These are phyloP conservation scores for Phaethon lepturus DNA, from an alignment of 2,113 vertebrate species.

Conservation along the genomic window DNA sequence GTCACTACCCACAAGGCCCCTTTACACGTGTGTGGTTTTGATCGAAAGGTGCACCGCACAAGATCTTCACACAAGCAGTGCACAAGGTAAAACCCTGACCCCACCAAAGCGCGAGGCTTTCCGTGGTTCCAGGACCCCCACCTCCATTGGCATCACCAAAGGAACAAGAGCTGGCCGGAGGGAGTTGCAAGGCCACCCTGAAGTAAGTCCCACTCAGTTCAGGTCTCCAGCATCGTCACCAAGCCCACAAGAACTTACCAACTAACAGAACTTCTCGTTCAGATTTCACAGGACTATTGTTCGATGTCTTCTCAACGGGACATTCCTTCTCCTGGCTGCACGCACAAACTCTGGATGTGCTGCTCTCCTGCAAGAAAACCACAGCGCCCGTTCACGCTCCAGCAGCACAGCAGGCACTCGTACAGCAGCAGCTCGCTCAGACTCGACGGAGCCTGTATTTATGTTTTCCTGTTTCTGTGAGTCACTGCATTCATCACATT, in stretches of 20 bases:
- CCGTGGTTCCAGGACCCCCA: not conserved
- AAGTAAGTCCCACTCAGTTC: not conserved
- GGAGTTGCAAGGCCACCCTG: not conserved
- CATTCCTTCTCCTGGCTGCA: slow-evolving; percentile 90
- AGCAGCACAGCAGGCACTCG: not conserved
- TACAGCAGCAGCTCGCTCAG: not conserved
- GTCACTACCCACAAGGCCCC: not conserved
- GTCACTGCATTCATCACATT: not conserved
- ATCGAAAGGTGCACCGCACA: not conserved
- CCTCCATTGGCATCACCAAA: not conserved
- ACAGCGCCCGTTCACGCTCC: not conserved
- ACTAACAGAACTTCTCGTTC: slow-evolving; percentile 92
- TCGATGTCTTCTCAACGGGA: slow-evolving; percentile 79
- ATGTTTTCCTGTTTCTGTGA: not conserved
- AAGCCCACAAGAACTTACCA: slow-evolving; percentile 77
- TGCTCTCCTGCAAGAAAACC: slow-evolving; percentile 68
- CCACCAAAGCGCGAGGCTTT: not conserved
- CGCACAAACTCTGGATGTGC: slow-evolving; percentile 77
- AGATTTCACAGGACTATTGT: slow-evolving; percentile 85
- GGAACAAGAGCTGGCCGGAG: not conserved
- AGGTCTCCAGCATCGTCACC: not conserved
- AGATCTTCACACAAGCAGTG: not conserved
- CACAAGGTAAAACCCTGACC: not conserved
- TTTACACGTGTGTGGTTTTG: accelerated
- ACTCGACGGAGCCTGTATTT: not conserved